A percentile compares a stretch with the other conserved stretches of the same genome.
Conservation (phyloP, 2,797 vertebrate species). For the Intellagama lesueurii region DNA sequence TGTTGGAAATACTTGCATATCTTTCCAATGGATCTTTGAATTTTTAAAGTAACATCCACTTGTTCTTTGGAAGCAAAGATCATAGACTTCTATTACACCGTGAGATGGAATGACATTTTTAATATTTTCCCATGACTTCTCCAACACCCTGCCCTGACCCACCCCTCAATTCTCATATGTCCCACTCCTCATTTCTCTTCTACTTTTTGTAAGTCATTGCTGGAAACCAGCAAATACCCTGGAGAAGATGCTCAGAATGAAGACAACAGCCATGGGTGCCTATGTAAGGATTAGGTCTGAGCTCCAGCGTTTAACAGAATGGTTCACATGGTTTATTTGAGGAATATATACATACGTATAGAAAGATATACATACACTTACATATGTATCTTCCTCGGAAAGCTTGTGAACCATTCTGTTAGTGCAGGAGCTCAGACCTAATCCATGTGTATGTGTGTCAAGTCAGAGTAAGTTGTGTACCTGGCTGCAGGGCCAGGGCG, state of each 20-base stretch:
- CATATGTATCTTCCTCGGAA: neutral
- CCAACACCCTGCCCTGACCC: neutral
- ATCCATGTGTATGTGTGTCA: too few relatives aligned
- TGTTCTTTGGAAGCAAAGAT: neutral
- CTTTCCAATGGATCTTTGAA: neutral
- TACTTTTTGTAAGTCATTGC: neutral
- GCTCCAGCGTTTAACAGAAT: neutral
- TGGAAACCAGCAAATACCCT: neutral
- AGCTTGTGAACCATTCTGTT: too few relatives aligned
- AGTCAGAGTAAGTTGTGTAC: too few relatives aligned
- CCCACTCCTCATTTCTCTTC: neutral
- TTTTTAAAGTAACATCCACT: neutral
- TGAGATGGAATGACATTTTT: neutral
- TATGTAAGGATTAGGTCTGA: neutral
- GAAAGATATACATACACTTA: too few relatives aligned
- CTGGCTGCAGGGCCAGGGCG: too few relatives aligned
- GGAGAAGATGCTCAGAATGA: neutral
- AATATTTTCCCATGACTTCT: neutral
- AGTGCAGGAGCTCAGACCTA: too few relatives aligned
- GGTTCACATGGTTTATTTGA: constrained; percentile 4
- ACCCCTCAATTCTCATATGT: neutral
- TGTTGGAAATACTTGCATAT: neutral
- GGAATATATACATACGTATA: neutral
- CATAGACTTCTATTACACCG: neutral
- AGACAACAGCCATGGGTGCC: neutral